Evolutionary conservation across 2,888 invertebrate genomes (phyloP), one percentile per base, ranked within the genome.

Genomic region (Dryobotodes eremita): DNA sequence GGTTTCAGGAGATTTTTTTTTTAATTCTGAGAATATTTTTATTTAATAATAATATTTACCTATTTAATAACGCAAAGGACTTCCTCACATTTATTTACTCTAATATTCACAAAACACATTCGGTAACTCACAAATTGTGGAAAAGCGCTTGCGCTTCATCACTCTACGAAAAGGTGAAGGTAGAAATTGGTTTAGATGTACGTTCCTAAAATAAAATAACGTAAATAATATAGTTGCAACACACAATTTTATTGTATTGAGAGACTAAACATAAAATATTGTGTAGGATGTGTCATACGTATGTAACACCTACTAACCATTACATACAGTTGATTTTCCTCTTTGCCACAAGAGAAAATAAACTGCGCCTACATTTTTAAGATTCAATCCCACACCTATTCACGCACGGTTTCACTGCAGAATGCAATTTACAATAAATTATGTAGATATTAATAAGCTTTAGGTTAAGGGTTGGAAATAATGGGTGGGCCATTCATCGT

Each of bases 371-470:
- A 84, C 73, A 86, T 88, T 88, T 89, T 89, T 85, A 86, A 86
- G 80, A 90, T 88, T 87, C 82, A 86, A 88, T 86, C 84, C 82
- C 77, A 83, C 74, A 83, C 83, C 74, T 85, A 94, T 93, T 94
- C 94, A 94, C 93, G 94, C 94, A 93, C 93, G 93, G 91, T 90
- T 92, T 93, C 93, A 93, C 93, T 94, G 93, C 93, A 94, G 93
- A 96, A 96, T 96, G 96, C 96, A 96, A 97, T 96, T 96, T 97
- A 96, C 96, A 97, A 96, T 97, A 97, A 97, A 97, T 97, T 97
- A 96, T 94, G 94, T 93, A 94, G 96, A 96, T 96, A 97, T 97
- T 97, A 97, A 96, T 96, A 96, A 96, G 95, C 94, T 93, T 93
- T 93, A 95, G 95, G 95, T 95, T 95, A 96, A 96, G 96, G 96